A percentile compares a stretch with the other conserved stretches of the same genome.
Evolutionary conservation across 2,797 vertebrate species (phyloP).

Genomic region (Morelia viridis): DNA sequence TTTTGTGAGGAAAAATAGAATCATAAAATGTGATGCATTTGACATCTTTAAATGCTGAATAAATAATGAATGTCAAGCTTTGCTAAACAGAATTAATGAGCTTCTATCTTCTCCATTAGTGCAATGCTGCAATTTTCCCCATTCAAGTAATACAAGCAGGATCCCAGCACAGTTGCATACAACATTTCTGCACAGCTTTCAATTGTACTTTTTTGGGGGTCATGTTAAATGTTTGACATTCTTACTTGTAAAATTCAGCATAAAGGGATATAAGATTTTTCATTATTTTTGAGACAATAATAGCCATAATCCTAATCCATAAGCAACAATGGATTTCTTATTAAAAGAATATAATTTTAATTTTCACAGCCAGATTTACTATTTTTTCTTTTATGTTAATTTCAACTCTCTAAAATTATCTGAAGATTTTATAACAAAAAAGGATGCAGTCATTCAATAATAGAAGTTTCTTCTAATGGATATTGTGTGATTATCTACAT

Average conservation of each 20-base stretch:
- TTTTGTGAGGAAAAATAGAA: conserved; percentile 48
- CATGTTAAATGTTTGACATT: background rate
- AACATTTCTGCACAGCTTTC: background rate
- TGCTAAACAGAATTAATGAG: conserved; percentile 30
- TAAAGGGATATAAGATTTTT: background rate
- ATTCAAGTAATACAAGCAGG: background rate
- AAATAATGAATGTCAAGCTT: conserved; percentile 28
- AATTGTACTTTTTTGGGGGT: background rate
- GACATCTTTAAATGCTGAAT: conserved; percentile 21
- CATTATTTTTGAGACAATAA: background rate
- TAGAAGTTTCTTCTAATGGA: background rate
- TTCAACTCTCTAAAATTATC: background rate
- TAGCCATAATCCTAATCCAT: background rate
- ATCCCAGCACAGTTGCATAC: background rate
- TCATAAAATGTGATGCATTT: conserved; percentile 35
- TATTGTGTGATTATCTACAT: background rate
- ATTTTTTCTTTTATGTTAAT: background rate
- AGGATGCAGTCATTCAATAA: background rate
- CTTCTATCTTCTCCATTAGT: conserved; percentile 56
- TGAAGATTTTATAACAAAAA: background rate
- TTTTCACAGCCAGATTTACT: background rate
- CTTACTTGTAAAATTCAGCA: background rate
- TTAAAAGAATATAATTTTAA: background rate
- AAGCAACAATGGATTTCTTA: background rate
- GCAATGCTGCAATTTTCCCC: background rate